These are phyloP conservation scores for Otolemur crassicaudatus DNA, from an alignment of 2,797 vertebrate species.

Conservation along the genomic window DNA sequence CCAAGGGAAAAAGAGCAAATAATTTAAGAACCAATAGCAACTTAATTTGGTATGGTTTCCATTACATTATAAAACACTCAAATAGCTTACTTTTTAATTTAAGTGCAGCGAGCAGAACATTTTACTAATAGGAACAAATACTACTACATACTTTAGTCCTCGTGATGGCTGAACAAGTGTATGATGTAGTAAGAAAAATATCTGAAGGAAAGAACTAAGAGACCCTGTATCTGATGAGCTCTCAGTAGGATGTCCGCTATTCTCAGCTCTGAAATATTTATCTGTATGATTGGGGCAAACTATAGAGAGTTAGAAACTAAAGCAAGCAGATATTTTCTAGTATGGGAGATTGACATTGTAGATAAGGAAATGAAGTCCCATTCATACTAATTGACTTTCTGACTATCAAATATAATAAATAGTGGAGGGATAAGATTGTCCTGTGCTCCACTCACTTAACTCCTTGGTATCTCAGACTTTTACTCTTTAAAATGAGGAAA, in stretches of 20 bases:
- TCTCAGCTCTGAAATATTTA: conserved; percentile 47
- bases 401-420: neutral
- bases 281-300: neutral
- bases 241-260: neutral
- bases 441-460: neutral
- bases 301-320: neutral
- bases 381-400: conserved; percentile 8
- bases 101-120: conserved; percentile 53
- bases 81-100: conserved; percentile 60
- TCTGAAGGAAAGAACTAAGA: neutral
- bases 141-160: conserved; percentile 41
- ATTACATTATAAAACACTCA: conserved; percentile 50
- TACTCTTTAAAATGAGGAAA: conserved; percentile 8
- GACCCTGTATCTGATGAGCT: neutral
- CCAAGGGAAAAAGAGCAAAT: neutral
- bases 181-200: conserved; percentile 42
- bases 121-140: conserved; percentile 63
- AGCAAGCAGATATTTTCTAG: conserved; percentile 39
- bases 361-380: conserved; percentile 26
- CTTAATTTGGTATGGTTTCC: conserved; percentile 62
- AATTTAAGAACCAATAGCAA: conserved; percentile 55
- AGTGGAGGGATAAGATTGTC: neutral
- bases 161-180: conserved; percentile 17
- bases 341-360: conserved; percentile 10
- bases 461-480: neutral